phyloP scores from a whole-genome alignment of 2,113 vertebrate species.

The Campylomormyrus numenius region DNA sequence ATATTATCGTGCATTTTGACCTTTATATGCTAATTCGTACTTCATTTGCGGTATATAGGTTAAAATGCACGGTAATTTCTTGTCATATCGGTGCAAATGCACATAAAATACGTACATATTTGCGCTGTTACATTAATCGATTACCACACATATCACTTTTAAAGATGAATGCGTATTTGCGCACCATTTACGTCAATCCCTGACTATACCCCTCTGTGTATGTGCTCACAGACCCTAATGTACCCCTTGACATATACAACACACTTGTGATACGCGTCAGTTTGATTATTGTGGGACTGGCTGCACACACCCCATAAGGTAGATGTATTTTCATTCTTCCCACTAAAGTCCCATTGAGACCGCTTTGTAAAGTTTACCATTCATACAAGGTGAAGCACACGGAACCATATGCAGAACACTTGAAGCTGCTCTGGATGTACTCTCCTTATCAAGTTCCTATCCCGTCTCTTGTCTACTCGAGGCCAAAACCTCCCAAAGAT shows the following conservation, averaged over 20 bases:
- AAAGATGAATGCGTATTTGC: too few species aligned
- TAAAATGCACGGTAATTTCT: too few species aligned
- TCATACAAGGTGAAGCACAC: not conserved
- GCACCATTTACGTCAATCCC: too few species aligned
- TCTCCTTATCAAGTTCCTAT: not conserved
- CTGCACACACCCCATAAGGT: not conserved
- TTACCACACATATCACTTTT: too few species aligned
- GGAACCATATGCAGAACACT: not conserved
- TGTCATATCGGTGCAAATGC: too few species aligned
- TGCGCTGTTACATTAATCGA: too few species aligned
- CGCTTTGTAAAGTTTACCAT: slow-evolving; percentile 2
- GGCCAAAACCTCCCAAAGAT: slow-evolving; percentile 10
- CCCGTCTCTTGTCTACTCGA: slow-evolving; percentile 6
- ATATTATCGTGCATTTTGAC: too few species aligned
- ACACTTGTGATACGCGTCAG: slow-evolving; percentile 35
- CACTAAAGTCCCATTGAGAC: slow-evolving; percentile 4
- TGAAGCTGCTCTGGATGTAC: not conserved
- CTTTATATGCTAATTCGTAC: too few species aligned
- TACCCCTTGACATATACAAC: not conserved
- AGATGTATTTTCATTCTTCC: not conserved
- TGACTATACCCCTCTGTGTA: not conserved
- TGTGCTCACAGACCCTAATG: not conserved
- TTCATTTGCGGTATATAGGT: too few species aligned
- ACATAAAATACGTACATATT: too few species aligned
- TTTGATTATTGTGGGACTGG: slow-evolving; percentile 27